phyloP scores from a whole-genome alignment of 2,113 vertebrate species.

The Pagrus major region DNA sequence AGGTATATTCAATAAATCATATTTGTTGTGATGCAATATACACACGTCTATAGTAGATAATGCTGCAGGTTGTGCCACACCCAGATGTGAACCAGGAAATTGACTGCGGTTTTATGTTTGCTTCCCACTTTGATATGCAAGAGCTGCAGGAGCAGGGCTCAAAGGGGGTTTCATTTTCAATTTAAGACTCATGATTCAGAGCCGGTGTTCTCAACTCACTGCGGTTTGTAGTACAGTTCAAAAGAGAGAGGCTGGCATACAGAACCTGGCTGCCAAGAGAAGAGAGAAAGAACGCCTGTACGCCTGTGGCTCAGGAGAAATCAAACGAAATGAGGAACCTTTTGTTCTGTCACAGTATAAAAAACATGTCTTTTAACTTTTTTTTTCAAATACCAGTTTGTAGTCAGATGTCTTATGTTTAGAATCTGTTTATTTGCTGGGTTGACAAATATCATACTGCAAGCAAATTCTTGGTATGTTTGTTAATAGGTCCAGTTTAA shows the following conservation, averaged over 20 bases:
- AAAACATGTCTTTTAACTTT: neutral
- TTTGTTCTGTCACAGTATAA: constrained; percentile 1
- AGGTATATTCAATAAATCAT: neutral
- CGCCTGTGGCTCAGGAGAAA: neutral
- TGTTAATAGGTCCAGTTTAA: neutral
- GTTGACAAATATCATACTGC: neutral
- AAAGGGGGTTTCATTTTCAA: neutral
- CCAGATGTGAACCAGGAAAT: constrained; percentile 16
- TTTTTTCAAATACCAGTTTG: neutral
- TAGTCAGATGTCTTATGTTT: neutral
- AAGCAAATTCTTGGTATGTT: neutral
- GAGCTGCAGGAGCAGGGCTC: neutral
- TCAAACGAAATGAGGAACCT: neutral
- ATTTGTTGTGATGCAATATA: too few relatives aligned
- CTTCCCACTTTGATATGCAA: constrained; percentile 33
- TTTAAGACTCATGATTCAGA: neutral
- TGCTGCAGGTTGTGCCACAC: neutral
- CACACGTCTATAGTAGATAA: neutral
- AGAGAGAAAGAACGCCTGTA: neutral
- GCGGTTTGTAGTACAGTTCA: neutral
- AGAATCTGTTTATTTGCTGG: neutral
- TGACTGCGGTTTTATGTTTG: neutral
- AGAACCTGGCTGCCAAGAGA: neutral
- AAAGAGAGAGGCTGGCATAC: neutral
- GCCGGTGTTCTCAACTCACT: neutral